Base-by-base conservation (phyloP, 2,113 vertebrate genomes). In the Pelodiscus sinensis region DNA sequence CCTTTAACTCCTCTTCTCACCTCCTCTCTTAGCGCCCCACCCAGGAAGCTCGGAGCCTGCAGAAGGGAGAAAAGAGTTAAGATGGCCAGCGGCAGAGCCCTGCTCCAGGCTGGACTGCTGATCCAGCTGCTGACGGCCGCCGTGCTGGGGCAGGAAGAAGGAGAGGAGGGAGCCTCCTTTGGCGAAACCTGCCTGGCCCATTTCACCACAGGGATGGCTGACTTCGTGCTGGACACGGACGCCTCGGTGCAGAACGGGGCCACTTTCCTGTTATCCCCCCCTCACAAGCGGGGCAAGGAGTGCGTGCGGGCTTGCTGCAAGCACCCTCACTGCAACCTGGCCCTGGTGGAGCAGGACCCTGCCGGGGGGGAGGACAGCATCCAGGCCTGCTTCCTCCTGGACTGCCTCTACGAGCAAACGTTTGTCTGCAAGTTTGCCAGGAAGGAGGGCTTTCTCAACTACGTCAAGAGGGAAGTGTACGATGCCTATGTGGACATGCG, bases 181-280 rank as follows among this genome's bases (percentile, higher is more conserved):
- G 98, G 95, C 0, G 95, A 98, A 21, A 31, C 29, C 2, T 99
- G 99, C 85, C 73, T 98, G 55, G 92, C 79, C 1, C 88, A 91
- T 1, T 99, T 99, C 9, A 98, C 97, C 0, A 71, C 92, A 1
- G 99, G 99, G 2, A 95, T 96, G 81, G 97, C 98, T 0, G 96
- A 98, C 31, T 99, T 99, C 35, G 98, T 99, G 60, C 97, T 99
- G 86, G 98, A 99, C 58, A 96, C 97, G 0, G 98, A 99, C 0
- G 98, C 98, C 8, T 99, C 99, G 0, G 99, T 99, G 79, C 97
- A 98, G 44, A 98, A 97, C 1, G 99, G 99, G 50, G 99, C 99
- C 52, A 98, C 98, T 6, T 99, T 99, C 94, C 84, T 99, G 44
- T 96, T 95, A 0, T 98, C 99, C 2, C 99, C 99, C 1, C 21